These are phyloP conservation scores for Drosophila affinis DNA, from an alignment of 2,888 invertebrate species.

Conservation along the genomic window DNA sequence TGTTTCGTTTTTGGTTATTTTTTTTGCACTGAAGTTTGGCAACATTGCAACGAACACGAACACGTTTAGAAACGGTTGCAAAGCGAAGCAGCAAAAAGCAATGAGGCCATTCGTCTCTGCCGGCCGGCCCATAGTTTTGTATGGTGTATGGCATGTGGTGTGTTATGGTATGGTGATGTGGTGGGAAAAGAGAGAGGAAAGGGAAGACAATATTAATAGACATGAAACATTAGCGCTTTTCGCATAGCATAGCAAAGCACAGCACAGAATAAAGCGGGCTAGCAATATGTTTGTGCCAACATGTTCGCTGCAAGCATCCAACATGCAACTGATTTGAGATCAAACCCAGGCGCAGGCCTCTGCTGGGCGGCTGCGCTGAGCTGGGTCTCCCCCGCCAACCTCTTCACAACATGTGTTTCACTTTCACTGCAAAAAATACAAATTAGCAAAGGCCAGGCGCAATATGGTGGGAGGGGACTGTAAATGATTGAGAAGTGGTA, in stretches of 20 bases:
- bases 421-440: slow-evolving; percentile 5
- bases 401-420: neutral
- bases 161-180: neutral
- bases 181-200: neutral
- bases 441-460: neutral
- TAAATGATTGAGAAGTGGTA: neutral
- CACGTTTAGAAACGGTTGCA: slow-evolving; percentile 38
- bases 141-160: neutral
- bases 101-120: slow-evolving; percentile 52
- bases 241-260: slow-evolving; percentile 33
- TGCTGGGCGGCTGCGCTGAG: neutral
- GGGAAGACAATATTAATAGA: slow-evolving; percentile 65
- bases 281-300: neutral
- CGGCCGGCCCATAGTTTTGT: slow-evolving; percentile 40
- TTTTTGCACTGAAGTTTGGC: slow-evolving; percentile 55
- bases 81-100: slow-evolving; percentile 27
- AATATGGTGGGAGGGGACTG: neutral
- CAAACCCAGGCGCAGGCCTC: neutral
- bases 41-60: slow-evolving; percentile 45
- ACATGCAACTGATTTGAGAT: slow-evolving; percentile 24
- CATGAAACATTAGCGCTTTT: slow-evolving; percentile 52
- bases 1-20: neutral
- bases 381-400: neutral
- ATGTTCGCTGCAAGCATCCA: slow-evolving; percentile 6
- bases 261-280: neutral